These are phyloP conservation scores for Zaprionus vittiger DNA, from an alignment of 1,140 invertebrate genomes.

Conservation along the genomic window DNA sequence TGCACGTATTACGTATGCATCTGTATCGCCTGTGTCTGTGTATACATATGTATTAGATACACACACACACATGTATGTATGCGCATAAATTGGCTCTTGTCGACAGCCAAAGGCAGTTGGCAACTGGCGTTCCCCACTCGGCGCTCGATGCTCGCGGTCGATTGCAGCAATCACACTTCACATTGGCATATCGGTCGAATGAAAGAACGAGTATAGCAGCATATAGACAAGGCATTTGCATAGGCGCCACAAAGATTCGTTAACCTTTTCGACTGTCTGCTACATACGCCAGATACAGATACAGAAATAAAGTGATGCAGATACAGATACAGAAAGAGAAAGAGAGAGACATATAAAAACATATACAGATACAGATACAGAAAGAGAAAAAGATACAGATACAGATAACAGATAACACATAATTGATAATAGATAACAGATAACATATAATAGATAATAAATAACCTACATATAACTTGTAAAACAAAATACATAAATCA, in stretches of 20 bases:
- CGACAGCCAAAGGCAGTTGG: slow-evolving; percentile 31
- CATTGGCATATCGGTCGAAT: slow-evolving; percentile 40
- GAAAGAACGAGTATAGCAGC: slow-evolving; percentile 33
- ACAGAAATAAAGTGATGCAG: slow-evolving; percentile 1
- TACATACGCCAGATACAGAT: not conserved
- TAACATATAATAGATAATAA: too few species aligned
- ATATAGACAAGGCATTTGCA: slow-evolving; percentile 39
- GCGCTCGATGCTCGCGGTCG: slow-evolving; percentile 1
- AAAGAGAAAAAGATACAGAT: not conserved
- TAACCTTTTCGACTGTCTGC: slow-evolving; percentile 45
- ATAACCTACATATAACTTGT: too few species aligned
- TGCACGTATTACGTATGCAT: not conserved
- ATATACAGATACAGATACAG: not conserved
- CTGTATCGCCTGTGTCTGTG: slow-evolving; percentile 4
- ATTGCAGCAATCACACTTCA: slow-evolving; percentile 50
- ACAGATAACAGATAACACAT: not conserved
- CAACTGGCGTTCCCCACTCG: not conserved
- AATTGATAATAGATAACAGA: not conserved
- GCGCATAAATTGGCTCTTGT: slow-evolving; percentile 33
- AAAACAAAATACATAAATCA: too few species aligned
- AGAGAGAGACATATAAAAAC: not conserved
- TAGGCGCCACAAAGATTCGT: slow-evolving; percentile 52
- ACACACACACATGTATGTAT: not conserved
- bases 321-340: slow-evolving; percentile 9
- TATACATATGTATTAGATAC: not conserved